phyloP scores from a whole-genome alignment of 2,888 invertebrate genomes.

The Nezara viridula region DNA sequence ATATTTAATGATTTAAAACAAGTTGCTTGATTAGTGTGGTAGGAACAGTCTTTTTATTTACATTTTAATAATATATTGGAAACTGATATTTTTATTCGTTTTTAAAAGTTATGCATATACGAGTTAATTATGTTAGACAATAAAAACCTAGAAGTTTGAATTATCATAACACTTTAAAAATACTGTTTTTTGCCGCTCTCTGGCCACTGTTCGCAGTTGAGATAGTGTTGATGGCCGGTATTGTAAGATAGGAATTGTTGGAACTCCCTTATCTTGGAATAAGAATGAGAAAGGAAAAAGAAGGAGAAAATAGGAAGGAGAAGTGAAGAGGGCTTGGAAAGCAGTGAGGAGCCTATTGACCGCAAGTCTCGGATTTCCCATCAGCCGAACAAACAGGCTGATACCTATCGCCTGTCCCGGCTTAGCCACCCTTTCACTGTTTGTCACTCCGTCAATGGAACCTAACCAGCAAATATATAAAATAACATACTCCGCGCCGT shows the following conservation, averaged over 20 bases:
- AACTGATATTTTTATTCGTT: no score
- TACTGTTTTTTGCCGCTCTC: no score
- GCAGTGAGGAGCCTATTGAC: background rate
- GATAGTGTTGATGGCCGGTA: background rate
- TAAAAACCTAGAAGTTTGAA: no score
- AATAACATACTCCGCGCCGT: background rate
- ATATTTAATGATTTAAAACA: no score
- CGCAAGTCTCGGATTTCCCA: conserved; percentile 39
- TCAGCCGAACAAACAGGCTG: conserved; percentile 27
- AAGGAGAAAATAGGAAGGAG: background rate
- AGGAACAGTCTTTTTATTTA: no score
- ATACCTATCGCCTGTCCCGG: background rate
- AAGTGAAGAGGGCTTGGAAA: background rate
- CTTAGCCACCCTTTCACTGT: background rate
- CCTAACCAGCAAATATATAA: background rate
- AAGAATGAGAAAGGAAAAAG: conserved; percentile 3
- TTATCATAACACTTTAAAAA: no score
- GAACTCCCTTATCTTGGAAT: conserved; percentile 25
- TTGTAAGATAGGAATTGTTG: background rate
- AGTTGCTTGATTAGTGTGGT: no score
- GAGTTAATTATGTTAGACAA: no score
- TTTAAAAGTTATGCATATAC: no score
- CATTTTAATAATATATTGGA: no score
- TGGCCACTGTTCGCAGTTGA: no score
- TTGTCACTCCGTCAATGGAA: background rate